These are phyloP conservation scores for Coregonus sp. DNA, from an alignment of 2,797 vertebrate species.

Conservation along the genomic window DNA sequence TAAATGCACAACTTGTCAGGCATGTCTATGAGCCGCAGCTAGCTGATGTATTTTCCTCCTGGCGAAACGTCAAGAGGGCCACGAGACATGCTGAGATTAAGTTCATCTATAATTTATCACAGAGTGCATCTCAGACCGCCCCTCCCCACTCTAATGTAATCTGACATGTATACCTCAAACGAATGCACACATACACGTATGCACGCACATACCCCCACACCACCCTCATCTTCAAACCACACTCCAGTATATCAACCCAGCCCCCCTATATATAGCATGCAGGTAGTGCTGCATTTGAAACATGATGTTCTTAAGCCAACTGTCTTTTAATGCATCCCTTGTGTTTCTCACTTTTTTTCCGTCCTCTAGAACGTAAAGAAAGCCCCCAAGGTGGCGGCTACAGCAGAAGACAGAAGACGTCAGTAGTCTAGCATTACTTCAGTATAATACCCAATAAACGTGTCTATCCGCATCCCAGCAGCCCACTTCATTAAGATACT, in stretches of 20 bases:
- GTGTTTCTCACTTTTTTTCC: background rate
- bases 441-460: conserved; percentile 17
- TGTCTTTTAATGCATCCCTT: background rate
- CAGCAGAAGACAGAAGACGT: background rate
- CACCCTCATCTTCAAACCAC: conserved; percentile 31
- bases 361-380: conserved; percentile 14
- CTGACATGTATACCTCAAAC: conserved; percentile 45
- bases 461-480: background rate
- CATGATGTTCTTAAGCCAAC: conserved; percentile 15
- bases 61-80: conserved; percentile 49
- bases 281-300: conserved; percentile 13
- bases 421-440: background rate
- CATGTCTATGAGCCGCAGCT: conserved; percentile 43
- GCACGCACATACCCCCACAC: conserved; percentile 20
- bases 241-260: background rate
- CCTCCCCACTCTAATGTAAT: conserved; percentile 45
- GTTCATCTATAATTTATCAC: conserved; percentile 60
- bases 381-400: conserved; percentile 5
- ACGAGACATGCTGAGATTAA: conserved; percentile 58
- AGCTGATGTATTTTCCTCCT: conserved; percentile 40
- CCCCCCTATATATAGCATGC: background rate
- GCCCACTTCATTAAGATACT: background rate
- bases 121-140: conserved; percentile 38
- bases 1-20: conserved; percentile 18
- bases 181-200: conserved; percentile 11